These are phyloP conservation scores for Drosophila pachea DNA, from an alignment of 1,140 invertebrate species.

Conservation along the genomic window DNA sequence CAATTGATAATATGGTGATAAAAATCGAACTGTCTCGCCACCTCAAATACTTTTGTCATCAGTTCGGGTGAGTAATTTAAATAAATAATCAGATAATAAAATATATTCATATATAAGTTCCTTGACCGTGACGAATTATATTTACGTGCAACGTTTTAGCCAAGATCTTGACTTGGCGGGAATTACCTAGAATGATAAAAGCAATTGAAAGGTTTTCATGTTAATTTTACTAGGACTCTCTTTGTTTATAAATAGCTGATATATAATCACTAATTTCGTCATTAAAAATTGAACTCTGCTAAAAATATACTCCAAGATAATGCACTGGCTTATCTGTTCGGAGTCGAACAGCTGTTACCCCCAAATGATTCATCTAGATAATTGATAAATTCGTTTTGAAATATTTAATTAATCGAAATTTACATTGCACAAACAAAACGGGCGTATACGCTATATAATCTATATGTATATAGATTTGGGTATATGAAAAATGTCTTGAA, in stretches of 20 bases:
- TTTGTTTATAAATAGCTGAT: constrained; percentile 5
- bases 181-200: no score
- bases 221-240: background rate
- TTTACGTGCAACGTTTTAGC: no score
- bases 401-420: constrained; percentile 6
- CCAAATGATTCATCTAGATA: constrained; percentile 13
- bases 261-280: background rate
- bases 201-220: background rate
- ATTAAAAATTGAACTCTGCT: background rate
- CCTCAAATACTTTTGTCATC: no score
- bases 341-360: constrained; percentile 21
- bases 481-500: constrained; percentile 13
- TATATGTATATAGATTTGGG: background rate
- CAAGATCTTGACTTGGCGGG: no score
- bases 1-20: no score
- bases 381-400: background rate
- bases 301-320: constrained; percentile 5
- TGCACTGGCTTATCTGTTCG: constrained; percentile 7
- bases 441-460: background rate
- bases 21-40: no score
- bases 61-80: no score
- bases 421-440: constrained; percentile 1
- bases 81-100: background rate
- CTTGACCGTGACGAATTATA: no score
- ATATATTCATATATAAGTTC: background rate